phyloP scores from a whole-genome alignment of 92 coral and sea anemone genomes.

The Montipora capitata region DNA sequence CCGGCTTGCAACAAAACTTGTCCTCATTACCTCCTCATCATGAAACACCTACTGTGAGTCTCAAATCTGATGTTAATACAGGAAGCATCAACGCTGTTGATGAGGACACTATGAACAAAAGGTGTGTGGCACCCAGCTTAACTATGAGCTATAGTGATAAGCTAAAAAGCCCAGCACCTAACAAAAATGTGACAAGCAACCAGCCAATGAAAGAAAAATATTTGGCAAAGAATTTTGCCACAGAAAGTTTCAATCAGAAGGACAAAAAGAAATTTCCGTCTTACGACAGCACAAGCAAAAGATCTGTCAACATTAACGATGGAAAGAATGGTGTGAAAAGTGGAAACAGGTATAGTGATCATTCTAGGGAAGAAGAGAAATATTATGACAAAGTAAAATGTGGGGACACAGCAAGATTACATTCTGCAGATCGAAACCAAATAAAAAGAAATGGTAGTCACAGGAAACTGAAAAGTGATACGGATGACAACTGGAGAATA shows the following conservation, averaged over 20 bases:
- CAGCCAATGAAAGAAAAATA: neutral
- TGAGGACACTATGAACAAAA: neutral
- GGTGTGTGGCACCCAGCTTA: neutral
- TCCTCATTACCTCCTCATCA: neutral
- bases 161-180: conserved; percentile 12
- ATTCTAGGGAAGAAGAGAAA: neutral
- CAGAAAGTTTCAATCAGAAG: conserved; percentile 18
- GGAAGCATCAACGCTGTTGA: neutral
- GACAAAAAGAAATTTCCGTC: neutral
- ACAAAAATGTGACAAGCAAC: neutral
- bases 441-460: neutral
- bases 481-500: conserved; percentile 38
- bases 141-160: conserved; percentile 39
- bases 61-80: neutral
- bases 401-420: conserved; percentile 2
- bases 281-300: neutral
- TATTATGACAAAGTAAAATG: conserved; percentile 1
- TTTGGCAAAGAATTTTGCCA: conserved; percentile 1
- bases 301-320: neutral
- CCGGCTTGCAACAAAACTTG: conserved; percentile 1
- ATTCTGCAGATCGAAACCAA: conserved; percentile 4
- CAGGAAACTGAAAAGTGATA: conserved; percentile 11
- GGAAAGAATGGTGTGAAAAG: neutral
- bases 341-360: neutral
- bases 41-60: neutral